Evolutionary conservation across 2,113 vertebrate species (phyloP).

Genomic region (Gambusia holbrooki): DNA sequence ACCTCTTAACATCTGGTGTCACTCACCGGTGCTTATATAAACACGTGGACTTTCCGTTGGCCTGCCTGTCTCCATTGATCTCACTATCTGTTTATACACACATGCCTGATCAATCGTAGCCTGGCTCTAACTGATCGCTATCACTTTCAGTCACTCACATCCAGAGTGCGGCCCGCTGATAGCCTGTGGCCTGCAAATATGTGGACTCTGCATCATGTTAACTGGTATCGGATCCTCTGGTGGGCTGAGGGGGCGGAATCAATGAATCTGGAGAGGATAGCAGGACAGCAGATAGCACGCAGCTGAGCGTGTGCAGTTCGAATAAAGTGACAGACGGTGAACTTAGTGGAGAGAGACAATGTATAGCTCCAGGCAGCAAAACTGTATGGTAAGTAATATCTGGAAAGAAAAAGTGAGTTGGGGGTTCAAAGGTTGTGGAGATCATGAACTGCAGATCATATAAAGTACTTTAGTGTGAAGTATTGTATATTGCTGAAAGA

Average conservation of each 20-base stretch:
- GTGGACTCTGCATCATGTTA: conserved; percentile 59
- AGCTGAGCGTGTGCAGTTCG: conserved; percentile 35
- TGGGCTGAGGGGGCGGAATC: conserved; percentile 62
- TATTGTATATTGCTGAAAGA: background rate
- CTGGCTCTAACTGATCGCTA: conserved; percentile 66
- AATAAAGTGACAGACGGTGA: conserved; percentile 25
- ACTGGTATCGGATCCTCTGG: conserved; percentile 59
- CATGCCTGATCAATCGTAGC: conserved; percentile 65
- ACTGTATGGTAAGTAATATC: conserved; percentile 12
- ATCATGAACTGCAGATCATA: background rate
- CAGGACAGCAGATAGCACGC: conserved; percentile 16
- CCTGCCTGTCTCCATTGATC: conserved; percentile 47
- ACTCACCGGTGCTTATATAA: conserved; percentile 40
- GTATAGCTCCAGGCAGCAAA: conserved; percentile 35
- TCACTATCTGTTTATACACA: conserved; percentile 58
- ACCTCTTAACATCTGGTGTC: conserved; percentile 21
- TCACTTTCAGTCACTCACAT: conserved; percentile 74
- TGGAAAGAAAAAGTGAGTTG: conserved; percentile 37
- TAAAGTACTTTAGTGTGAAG: background rate
- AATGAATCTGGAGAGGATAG: conserved; percentile 51
- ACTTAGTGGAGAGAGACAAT: conserved; percentile 26
- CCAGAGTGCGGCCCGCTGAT: conserved; percentile 64
- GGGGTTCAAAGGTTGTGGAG: conserved; percentile 22
- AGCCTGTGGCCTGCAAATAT: conserved; percentile 67
- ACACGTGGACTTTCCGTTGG: conserved; percentile 58